These are phyloP conservation scores for Timema podura DNA, from an alignment of 2,888 invertebrate genomes.

Conservation along the genomic window DNA sequence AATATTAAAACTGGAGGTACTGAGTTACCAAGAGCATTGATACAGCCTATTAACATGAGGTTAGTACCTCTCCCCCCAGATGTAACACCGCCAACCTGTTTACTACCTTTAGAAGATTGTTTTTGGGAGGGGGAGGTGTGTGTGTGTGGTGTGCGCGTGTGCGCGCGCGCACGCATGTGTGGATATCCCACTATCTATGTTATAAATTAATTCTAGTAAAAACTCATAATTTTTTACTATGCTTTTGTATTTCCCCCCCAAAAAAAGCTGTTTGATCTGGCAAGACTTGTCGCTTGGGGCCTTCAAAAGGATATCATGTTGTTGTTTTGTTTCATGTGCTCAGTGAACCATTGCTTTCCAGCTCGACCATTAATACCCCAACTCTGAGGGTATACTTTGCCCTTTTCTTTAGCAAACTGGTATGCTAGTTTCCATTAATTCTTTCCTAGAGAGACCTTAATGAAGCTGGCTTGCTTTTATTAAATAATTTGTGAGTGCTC, in stretches of 20 bases:
- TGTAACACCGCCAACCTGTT: not conserved
- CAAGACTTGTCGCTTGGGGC: conserved; percentile 3
- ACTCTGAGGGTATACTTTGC: not conserved
- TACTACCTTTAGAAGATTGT: not conserved
- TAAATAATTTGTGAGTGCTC: conserved; percentile 4
- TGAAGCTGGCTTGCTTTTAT: conserved; percentile 7
- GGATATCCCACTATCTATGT: not conserved
- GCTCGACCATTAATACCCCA: not conserved
- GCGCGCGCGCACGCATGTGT: no score
- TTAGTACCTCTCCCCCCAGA: not conserved
- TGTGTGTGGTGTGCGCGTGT: no score
- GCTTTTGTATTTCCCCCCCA: not conserved
- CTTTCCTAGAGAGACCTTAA: conserved; percentile 10
- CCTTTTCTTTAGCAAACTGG: conserved; percentile 1
- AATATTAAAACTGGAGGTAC: not conserved
- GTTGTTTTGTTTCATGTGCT: not conserved
- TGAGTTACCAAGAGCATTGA: not conserved
- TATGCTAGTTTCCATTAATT: conserved; percentile 1
- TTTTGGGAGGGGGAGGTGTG: not conserved
- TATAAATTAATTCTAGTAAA: not conserved
- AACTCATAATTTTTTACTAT: not conserved
- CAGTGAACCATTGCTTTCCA: not conserved
- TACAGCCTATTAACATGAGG: not conserved
- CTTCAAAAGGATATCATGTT: not conserved
- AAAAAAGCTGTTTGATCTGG: not conserved